These are phyloP conservation scores for Parasteatoda tepidariorum DNA, from an alignment of 1,140 invertebrate species.

Conservation along the genomic window DNA sequence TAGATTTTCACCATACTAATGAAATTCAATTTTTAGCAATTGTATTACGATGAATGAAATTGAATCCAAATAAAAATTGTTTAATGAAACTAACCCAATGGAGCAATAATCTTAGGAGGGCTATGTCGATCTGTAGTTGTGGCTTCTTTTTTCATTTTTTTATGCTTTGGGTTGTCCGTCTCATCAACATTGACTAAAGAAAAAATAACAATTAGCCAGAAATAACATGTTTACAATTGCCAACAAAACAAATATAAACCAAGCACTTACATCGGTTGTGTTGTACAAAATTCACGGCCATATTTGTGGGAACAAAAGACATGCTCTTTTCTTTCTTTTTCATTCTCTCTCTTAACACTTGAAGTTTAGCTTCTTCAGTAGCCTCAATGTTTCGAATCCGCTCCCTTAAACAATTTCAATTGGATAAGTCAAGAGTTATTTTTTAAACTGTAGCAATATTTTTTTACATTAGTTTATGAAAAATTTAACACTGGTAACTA, in stretches of 20 bases:
- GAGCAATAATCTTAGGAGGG: conserved; percentile 9
- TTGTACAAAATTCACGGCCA: conserved; percentile 98
- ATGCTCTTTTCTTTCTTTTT: conserved; percentile 91
- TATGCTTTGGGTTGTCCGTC: conserved; percentile 69
- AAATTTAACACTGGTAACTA: no score
- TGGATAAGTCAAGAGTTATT: conserved; percentile 55
- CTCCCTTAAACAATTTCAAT: conserved; percentile 77
- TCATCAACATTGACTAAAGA: conserved; percentile 86
- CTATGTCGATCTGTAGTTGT: conserved; percentile 37
- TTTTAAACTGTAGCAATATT: not conserved
- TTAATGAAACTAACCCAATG: no score
- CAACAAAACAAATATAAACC: not conserved
- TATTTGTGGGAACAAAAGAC: conserved; percentile 96
- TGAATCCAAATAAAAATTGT: no score
- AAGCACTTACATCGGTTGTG: conserved; percentile 86
- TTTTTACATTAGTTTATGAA: not conserved
- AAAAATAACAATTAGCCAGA: not conserved
- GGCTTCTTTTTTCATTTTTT: conserved; percentile 62
- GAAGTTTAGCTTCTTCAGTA: conserved; percentile 96
- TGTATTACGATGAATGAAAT: no score
- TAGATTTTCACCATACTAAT: no score
- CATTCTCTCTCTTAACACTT: conserved; percentile 85
- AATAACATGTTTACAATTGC: not conserved
- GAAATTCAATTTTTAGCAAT: no score
- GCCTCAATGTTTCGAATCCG: conserved; percentile 98